Evolutionary conservation across 2,888 invertebrate genomes (phyloP).

Genomic region (Drosophila buzzatii): DNA sequence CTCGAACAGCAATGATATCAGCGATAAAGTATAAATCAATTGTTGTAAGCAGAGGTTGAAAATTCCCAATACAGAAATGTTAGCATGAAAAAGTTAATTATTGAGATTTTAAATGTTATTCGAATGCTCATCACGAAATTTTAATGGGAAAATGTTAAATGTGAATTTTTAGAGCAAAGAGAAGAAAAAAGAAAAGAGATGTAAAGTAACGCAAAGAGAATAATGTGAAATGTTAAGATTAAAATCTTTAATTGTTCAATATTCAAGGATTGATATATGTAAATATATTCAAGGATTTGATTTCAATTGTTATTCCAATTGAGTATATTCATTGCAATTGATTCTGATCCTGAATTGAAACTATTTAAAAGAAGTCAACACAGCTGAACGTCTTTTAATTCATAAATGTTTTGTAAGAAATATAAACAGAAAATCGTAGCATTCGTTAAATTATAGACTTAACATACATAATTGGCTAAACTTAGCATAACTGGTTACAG

Average conservation of each 20-base stretch:
- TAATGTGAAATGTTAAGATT: no score
- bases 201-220: neutral
- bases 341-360: no score
- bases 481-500: neutral
- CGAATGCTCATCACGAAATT: neutral
- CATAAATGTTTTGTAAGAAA: neutral
- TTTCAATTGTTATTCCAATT: no score
- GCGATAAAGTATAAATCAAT: neutral
- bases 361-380: neutral
- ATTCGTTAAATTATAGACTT: neutral
- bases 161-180: no score
- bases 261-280: no score
- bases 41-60: neutral
- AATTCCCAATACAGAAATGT: neutral
- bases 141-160: neutral
- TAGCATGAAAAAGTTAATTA: no score
- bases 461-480: neutral
- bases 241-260: neutral
- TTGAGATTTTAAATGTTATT: neutral
- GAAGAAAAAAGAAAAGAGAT: neutral
- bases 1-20: neutral
- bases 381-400: neutral
- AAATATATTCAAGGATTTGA: neutral
- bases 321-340: no score
- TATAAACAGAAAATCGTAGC: neutral